Percentiles rank a stretch among this genome's conserved stretches.
Conservation (phyloP, 2,113 vertebrate genomes). For the Arizona elegans region DNA sequence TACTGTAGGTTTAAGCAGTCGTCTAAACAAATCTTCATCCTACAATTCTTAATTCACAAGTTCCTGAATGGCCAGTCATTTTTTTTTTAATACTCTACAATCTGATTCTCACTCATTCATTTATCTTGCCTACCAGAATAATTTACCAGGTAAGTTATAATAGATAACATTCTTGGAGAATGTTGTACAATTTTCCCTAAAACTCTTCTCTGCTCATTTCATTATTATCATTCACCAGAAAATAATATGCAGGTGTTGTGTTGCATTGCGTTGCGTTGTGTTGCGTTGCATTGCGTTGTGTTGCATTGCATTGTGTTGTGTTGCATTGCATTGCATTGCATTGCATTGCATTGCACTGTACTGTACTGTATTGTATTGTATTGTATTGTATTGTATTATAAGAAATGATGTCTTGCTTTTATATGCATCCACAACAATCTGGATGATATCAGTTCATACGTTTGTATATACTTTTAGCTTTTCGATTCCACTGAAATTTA, state of each 20-base stretch:
- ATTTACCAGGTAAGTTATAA: neutral
- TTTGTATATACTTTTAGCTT: neutral
- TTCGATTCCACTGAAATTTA: neutral
- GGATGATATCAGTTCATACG: neutral
- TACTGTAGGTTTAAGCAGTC: neutral
- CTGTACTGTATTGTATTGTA: too few relatives aligned
- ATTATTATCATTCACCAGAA: neutral
- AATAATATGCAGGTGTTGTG: neutral
- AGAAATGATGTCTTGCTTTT: neutral
- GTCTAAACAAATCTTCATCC: neutral
- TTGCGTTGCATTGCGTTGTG: too few relatives aligned
- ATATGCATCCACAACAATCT: neutral
- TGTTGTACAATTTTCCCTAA: neutral
- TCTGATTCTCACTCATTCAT: too few relatives aligned
- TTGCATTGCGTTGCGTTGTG: too few relatives aligned
- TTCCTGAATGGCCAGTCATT: too few relatives aligned
- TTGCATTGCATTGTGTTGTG: neutral
- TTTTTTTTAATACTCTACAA: too few relatives aligned
- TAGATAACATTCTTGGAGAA: neutral
- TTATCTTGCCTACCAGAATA: neutral
- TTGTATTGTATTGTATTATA: neutral
- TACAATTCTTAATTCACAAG: neutral
- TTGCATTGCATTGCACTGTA: too few relatives aligned
- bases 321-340: too few relatives aligned
- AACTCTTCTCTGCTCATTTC: neutral